Conservation (phyloP, 2,888 invertebrate genomes). For the Cantharis nigra region DNA sequence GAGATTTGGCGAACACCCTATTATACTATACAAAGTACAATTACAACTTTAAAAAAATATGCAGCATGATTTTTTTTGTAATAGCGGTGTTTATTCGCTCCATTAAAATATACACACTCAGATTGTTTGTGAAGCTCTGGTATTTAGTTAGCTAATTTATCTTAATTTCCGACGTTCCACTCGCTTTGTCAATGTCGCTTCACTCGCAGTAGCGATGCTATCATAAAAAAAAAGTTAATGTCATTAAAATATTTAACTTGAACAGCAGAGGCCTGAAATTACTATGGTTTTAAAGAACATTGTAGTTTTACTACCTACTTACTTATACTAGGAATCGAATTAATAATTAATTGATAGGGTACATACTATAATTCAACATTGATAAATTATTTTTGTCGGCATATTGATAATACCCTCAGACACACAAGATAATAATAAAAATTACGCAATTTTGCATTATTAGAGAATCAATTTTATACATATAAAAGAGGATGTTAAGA, state of each 20-base stretch:
- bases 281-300: background rate
- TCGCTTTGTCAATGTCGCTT: slow-evolving; percentile 50
- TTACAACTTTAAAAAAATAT: background rate
- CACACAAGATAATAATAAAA: too few species aligned
- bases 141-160: slow-evolving; percentile 45
- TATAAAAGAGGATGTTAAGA: too few species aligned
- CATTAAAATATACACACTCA: slow-evolving; percentile 27
- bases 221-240: slow-evolving; percentile 25
- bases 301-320: background rate
- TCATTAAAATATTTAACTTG: background rate
- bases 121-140: slow-evolving; percentile 36
- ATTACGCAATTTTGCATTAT: too few species aligned
- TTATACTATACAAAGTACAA: too few species aligned
- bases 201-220: slow-evolving; percentile 35
- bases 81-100: slow-evolving; percentile 20
- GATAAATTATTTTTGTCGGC: background rate
- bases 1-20: too few species aligned
- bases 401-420: background rate
- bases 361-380: background rate
- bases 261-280: background rate
- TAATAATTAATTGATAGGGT: background rate
- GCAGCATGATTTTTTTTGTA: slow-evolving; percentile 14
- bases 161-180: slow-evolving; percentile 50
- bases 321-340: background rate
- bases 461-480: too few species aligned